phyloP scores from a whole-genome alignment of 2,888 invertebrate genomes.

The Callyntrura sp. region DNA sequence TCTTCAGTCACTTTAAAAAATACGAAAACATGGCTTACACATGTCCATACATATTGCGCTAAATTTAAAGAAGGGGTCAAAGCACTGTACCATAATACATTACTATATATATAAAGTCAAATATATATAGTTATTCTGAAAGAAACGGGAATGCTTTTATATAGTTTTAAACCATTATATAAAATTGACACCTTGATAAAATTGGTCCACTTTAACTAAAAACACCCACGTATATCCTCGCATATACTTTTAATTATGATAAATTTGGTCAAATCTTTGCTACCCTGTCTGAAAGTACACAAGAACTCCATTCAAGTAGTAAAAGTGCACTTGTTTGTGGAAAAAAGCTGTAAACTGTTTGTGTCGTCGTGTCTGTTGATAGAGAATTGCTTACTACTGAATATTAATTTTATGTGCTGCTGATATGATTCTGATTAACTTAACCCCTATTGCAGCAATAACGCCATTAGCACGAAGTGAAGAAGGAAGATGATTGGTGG shows the following conservation, averaged over 20 bases:
- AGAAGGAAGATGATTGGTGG: slow-evolving; percentile 6
- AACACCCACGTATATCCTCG: background rate
- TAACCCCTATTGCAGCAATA: background rate
- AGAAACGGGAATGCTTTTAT: no score
- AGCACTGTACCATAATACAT: no score
- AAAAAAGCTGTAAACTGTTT: background rate
- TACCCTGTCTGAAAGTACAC: background rate
- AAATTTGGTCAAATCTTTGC: no score
- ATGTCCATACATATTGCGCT: no score
- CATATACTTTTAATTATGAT: background rate
- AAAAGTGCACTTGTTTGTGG: background rate
- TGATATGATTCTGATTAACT: background rate
- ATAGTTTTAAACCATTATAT: no score
- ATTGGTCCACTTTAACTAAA: background rate
- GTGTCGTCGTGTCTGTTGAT: background rate
- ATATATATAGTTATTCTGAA: no score
- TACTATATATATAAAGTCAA: no score
- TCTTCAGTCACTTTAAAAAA: no score
- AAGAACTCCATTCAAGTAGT: background rate
- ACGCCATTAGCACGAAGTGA: background rate
- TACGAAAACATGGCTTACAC: no score
- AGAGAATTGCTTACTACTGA: slow-evolving; percentile 4
- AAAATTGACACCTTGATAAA: no score
- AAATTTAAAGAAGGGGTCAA: no score
- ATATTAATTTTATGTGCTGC: background rate